These are phyloP conservation scores for Orius laevigatus DNA, from an alignment of 1,140 invertebrate species.

Conservation along the genomic window DNA sequence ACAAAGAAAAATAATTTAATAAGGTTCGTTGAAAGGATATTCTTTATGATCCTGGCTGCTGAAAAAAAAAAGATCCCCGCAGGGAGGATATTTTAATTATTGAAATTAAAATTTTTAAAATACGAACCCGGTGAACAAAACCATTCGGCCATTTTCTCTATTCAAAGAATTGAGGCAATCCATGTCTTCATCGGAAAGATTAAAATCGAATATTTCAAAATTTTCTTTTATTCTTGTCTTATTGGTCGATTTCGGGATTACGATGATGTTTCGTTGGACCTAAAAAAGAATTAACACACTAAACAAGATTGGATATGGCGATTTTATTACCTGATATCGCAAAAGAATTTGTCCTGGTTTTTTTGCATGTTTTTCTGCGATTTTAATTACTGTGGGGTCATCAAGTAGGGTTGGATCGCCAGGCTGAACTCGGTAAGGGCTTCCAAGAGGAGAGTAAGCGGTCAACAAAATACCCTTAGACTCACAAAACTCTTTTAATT, in stretches of 20 bases:
- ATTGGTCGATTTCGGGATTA: conserved; percentile 49
- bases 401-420: conserved; percentile 41
- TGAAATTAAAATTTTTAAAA: too few species aligned
- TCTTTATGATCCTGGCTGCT: too few species aligned
- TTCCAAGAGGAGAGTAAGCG: conserved; percentile 64
- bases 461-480: conserved; percentile 47
- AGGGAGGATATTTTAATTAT: too few species aligned
- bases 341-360: conserved; percentile 51
- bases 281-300: conserved; percentile 18
- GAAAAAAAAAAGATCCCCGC: too few species aligned
- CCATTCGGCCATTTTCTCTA: conserved; percentile 17
- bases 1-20: too few species aligned
- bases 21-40: too few species aligned
- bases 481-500: conserved; percentile 55
- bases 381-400: conserved; percentile 40
- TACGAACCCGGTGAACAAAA: too few species aligned
- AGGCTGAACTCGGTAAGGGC: conserved; percentile 33
- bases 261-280: conserved; percentile 34
- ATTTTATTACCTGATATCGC: conserved; percentile 34
- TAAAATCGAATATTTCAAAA: conserved; percentile 54
- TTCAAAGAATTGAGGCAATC: conserved; percentile 26
- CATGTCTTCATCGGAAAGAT: conserved; percentile 37
- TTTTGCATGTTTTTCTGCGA: conserved; percentile 51
- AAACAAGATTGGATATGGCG: too few species aligned
- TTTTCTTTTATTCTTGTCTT: conserved; percentile 50